Percentiles rank a stretch among this genome's conserved stretches.
These are phyloP conservation scores for Sarcophaga bullata DNA, from an alignment of 1,140 invertebrate species.

Conservation along the genomic window DNA sequence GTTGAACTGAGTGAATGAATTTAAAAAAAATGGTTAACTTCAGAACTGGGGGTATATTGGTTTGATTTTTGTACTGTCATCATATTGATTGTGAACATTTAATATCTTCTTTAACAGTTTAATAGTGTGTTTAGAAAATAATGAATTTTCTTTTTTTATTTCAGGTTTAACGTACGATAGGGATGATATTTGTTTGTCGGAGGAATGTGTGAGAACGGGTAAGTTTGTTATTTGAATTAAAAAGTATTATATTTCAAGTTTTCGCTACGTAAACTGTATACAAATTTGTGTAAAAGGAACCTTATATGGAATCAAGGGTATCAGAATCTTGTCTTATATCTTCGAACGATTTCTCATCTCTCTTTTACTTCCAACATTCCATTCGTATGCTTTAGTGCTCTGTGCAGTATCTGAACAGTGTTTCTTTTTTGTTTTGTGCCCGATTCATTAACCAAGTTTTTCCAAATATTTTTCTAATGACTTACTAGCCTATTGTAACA, in stretches of 20 bases:
- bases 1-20: neutral
- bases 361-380: too few relatives aligned
- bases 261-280: too few relatives aligned
- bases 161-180: slow-evolving; percentile 46
- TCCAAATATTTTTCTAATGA: too few relatives aligned
- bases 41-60: neutral
- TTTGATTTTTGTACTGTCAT: neutral
- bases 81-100: neutral
- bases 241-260: neutral
- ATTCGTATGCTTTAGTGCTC: too few relatives aligned
- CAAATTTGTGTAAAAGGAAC: too few relatives aligned
- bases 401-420: too few relatives aligned
- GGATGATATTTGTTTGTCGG: slow-evolving; percentile 72
- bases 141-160: slow-evolving; percentile 34
- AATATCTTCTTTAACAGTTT: neutral
- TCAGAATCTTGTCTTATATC: too few relatives aligned
- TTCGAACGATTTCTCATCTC: too few relatives aligned
- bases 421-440: too few relatives aligned
- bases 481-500: too few relatives aligned
- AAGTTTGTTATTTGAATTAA: slow-evolving; percentile 51
- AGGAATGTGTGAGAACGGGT: slow-evolving; percentile 79
- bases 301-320: too few relatives aligned
- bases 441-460: too few relatives aligned
- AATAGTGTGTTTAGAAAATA: neutral
- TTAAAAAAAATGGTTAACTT: neutral